Evolutionary conservation across 1,140 invertebrate genomes (phyloP).

Genomic region (Musca vetustissima): DNA sequence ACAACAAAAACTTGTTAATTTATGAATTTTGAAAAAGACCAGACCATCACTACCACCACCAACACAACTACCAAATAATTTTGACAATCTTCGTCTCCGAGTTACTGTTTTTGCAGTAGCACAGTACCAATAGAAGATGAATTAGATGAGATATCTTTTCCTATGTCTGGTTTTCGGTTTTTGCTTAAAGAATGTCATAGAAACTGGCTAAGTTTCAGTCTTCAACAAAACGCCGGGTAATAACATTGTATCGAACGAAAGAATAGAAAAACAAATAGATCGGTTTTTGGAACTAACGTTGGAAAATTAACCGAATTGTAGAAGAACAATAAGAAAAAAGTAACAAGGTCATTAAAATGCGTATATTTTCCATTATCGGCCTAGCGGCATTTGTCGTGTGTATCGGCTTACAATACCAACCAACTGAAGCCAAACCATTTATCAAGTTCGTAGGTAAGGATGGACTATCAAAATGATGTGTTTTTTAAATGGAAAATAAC

Average conservation of each 20-base stretch:
- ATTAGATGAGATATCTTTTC: too few species aligned
- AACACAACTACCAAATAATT: too few species aligned
- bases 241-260: slow-evolving; percentile 8
- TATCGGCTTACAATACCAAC: neutral
- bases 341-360: slow-evolving; percentile 6
- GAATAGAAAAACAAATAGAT: neutral
- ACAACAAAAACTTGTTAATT: too few species aligned
- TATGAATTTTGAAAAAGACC: too few species aligned
- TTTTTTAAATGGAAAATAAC: too few species aligned
- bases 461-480: too few species aligned
- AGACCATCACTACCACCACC: too few species aligned
- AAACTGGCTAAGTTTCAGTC: neutral
- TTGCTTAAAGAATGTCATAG: slow-evolving; percentile 13
- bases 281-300: neutral
- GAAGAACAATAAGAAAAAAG: neutral
- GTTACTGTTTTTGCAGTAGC: too few species aligned
- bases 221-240: slow-evolving; percentile 7
- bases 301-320: neutral
- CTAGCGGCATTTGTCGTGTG: neutral
- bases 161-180: neutral
- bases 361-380: slow-evolving; percentile 8
- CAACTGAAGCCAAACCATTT: slow-evolving; percentile 8
- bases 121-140: too few species aligned
- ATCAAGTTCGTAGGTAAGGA: slow-evolving; percentile 14
- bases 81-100: too few species aligned